Percentiles rank a stretch among this genome's conserved stretches.
Evolutionary conservation across 2,888 invertebrate species (phyloP).

Genomic region (Xestobium rufovillosum): DNA sequence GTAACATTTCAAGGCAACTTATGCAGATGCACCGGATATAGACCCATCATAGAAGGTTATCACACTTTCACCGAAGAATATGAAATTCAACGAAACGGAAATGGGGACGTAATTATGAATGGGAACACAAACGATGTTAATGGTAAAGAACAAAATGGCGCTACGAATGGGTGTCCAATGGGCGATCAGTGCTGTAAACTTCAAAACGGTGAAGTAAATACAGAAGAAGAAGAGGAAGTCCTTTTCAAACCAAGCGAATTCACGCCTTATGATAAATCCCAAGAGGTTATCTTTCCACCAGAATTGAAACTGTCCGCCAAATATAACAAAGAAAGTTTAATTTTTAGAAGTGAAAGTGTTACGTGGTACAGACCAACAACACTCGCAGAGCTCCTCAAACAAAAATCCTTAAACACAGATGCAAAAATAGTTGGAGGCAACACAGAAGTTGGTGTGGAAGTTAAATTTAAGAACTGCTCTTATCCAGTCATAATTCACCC

Average conservation of each 20-base stretch:
- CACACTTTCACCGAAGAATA: conserved; percentile 75
- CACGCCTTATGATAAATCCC: conserved; percentile 66
- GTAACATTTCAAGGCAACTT: conserved; percentile 75
- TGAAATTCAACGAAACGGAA: conserved; percentile 43
- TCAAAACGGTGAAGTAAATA: conserved; percentile 23
- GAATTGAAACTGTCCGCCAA: conserved; percentile 60
- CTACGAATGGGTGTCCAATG: conserved; percentile 45
- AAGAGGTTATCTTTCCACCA: conserved; percentile 90
- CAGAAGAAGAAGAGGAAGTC: conserved; percentile 35
- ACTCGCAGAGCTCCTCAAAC: conserved; percentile 56
- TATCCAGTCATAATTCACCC: conserved; percentile 78
- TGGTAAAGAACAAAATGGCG: too few species aligned
- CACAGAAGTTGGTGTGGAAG: conserved; percentile 86
- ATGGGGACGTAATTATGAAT: too few species aligned
- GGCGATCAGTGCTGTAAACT: conserved; percentile 61
- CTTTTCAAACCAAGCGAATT: conserved; percentile 57
- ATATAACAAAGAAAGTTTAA: conserved; percentile 54
- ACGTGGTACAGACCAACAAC: conserved; percentile 70
- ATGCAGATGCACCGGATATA: conserved; percentile 90
- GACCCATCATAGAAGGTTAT: conserved; percentile 87
- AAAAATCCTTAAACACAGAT: conserved; percentile 59
- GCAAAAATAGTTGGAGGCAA: conserved; percentile 85
- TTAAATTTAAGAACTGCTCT: conserved; percentile 74
- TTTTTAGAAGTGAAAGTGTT: conserved; percentile 54
- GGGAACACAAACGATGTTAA: conserved; percentile 29